Base-by-base conservation (phyloP, 2,888 invertebrate species). In the Drosophila mettleri region DNA sequence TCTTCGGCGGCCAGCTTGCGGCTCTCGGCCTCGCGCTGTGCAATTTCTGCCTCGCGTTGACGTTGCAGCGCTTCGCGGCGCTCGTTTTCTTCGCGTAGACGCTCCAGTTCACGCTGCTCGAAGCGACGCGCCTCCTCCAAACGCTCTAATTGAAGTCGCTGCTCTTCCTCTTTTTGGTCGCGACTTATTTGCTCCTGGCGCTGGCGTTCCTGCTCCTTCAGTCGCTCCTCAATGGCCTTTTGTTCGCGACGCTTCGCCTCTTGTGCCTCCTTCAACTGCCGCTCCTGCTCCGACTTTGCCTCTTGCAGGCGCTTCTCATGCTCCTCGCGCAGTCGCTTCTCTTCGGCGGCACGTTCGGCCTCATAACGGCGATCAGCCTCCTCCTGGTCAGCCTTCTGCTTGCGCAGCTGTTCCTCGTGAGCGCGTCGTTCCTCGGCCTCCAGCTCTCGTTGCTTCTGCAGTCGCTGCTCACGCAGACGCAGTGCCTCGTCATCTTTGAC, bases 31-130 rank as follows among this genome's bases (percentile, higher is more conserved):
- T 91, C 78, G 0, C 89, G 88, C 10, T 77, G 69, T 3, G 75
- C 82, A 2, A 91, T 91, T 63, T 92, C 91, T 1, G 74, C 85
- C 49, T 90, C 89, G 2, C 92, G 91, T 49, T 85, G 79, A 16
- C 88, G 89, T 60, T 90, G 80, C 31, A 73, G 71, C 53, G 86
- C 80, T 33, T 86, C 80, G 0, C 91, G 88, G 16, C 81, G 88
- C 4, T 63, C 79, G 38, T 89, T 83, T 45, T 92, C 92, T 64
- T 90, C 89, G 29, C 80, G 80, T 3, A 91, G 48, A 1, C 90
- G 89, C 1, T 74, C 74, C 16, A 91, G 65, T 69, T 92, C 92
- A 33, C 86, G 85, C 51, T 88, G 77, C 46, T 91, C 89, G 14
- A 88, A 83, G 53, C 70, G 78, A 31, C 86, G 86, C 3, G 84